phyloP scores from a whole-genome alignment of 2,888 invertebrate genomes.

The Carcina quercana region DNA sequence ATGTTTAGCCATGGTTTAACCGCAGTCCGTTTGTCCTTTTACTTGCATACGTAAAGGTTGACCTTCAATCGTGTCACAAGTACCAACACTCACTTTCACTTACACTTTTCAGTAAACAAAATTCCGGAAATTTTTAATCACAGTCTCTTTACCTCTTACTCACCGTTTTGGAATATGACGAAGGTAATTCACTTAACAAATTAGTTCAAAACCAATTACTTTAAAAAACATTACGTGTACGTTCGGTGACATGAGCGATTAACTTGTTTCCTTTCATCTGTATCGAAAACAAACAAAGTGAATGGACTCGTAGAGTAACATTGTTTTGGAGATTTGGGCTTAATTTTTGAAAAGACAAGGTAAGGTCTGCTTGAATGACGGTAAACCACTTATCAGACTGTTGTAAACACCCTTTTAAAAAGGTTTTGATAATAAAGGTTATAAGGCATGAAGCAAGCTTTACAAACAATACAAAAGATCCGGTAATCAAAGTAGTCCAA shows the following conservation, averaged over 20 bases:
- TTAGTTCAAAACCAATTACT: conserved; percentile 7
- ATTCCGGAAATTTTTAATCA: conserved; percentile 49
- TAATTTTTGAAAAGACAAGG: conserved; percentile 1
- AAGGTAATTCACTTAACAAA: conserved; percentile 45
- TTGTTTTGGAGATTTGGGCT: too few species aligned
- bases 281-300: too few species aligned
- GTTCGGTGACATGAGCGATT: too few species aligned
- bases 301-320: too few species aligned
- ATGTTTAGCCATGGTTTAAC: conserved; percentile 12
- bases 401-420: conserved; percentile 1
- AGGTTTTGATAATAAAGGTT: conserved; percentile 1
- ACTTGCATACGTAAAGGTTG: conserved; percentile 17
- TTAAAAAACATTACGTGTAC: too few species aligned
- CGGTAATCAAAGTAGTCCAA: not conserved
- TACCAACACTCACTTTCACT: conserved; percentile 55
- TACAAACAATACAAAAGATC: not conserved
- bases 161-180: conserved; percentile 35
- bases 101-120: conserved; percentile 45
- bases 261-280: too few species aligned
- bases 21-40: conserved; percentile 31
- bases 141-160: conserved; percentile 51
- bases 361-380: conserved; percentile 3
- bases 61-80: conserved; percentile 42
- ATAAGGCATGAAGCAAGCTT: conserved; percentile 1
- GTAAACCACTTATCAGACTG: not conserved